phyloP scores from a whole-genome alignment of 2,113 vertebrate species.

The Sapayoa aenigma region DNA sequence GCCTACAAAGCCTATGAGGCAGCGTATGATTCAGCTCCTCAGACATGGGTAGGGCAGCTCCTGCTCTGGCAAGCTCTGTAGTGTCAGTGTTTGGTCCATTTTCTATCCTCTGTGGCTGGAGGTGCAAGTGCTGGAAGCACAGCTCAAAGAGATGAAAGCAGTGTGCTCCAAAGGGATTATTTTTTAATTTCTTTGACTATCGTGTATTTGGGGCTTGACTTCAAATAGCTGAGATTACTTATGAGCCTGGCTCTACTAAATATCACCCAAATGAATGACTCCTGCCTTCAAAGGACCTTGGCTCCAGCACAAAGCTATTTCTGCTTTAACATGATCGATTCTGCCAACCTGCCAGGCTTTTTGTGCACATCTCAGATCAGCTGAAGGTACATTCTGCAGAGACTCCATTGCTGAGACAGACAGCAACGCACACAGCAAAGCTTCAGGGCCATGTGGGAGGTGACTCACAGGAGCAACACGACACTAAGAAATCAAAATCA shows the following conservation, averaged over 20 bases:
- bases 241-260: background rate
- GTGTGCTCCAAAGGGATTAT: background rate
- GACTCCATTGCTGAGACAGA: background rate
- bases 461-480: conserved; percentile 28
- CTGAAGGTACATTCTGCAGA: background rate
- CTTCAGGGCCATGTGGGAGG: background rate
- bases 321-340: conserved; percentile 12
- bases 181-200: conserved; percentile 1
- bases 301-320: conserved; percentile 8
- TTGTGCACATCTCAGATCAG: background rate
- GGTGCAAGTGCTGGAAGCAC: background rate
- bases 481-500: background rate
- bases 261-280: conserved; percentile 9
- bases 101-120: background rate
- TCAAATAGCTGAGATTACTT: background rate
- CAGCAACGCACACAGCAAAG: background rate
- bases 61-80: background rate
- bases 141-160: conserved; percentile 6
- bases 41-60: background rate
- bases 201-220: background rate
- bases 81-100: background rate
- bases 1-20: background rate
- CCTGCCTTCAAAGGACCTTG: conserved; percentile 26
- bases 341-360: background rate
- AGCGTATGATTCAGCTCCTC: background rate